Base-by-base conservation (phyloP, 2,888 invertebrate genomes). In the Ectropis crepuscularia region DNA sequence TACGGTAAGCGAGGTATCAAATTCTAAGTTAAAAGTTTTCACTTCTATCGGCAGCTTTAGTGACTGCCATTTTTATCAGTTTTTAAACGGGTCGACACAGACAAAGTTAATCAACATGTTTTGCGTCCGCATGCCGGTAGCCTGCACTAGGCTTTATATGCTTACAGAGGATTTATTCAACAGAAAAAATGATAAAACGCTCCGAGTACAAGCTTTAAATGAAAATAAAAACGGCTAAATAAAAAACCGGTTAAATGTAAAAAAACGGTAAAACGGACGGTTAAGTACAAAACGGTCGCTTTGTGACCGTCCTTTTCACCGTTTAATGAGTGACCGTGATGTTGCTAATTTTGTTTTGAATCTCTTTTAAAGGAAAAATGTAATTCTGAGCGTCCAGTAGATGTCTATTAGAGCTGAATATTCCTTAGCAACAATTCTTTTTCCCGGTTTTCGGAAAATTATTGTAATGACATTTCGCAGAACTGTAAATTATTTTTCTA, bases 141-240 rank as follows among this genome's bases (percentile, higher is more conserved):
- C 39, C 28, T 55, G 10, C 6, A 47, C 46, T 4, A 39, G n/a
- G 47, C 55, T 39, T 55, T 55, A 55, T 6, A 47, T 11, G 57
- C 61, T 63, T 58, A 53, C 57, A 53, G 54, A 11, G 57, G 60
- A 63, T 67, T 65, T 67, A 67, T 69, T 65, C 64, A 67, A 60
- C 63, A 57, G 65, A 69, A 68, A 68, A 65, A 65, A 54, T 60
- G 57, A 57, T 63, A 62, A 67, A 67, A 66, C 48, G 60, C 61
- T 46, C 42, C 58, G 61, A 62, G 60, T 62, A 61, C 65, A 57
- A 53, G 57, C 53, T 59, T 66, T 61, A 61, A 61, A 70, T 67
- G 46, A 65, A 61, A 62, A 64, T 59, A 49, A 42, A 57, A 48
- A 48, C 36, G 36, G 8, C 57, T 48, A 57, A 57, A 57, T 48